Percentiles rank a stretch among this genome's conserved stretches.
Conservation (phyloP, 2,113 vertebrate genomes). For the Mustela nigripes region DNA sequence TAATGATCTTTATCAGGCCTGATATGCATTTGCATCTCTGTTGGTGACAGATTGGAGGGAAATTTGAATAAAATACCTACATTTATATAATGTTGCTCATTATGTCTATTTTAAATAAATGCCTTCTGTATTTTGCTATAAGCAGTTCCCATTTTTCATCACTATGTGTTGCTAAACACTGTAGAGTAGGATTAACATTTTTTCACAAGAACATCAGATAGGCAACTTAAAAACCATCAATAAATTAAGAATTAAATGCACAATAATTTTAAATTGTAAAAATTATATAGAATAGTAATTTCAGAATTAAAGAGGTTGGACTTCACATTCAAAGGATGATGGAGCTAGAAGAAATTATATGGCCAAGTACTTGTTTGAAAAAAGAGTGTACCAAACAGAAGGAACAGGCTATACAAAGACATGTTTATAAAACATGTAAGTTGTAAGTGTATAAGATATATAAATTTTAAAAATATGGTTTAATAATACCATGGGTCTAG, state of each 20-base stretch:
- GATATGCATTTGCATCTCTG: slow-evolving; percentile 29
- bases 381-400: neutral
- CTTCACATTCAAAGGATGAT: neutral
- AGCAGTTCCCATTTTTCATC: neutral
- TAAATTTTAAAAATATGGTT: neutral
- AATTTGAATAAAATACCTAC: slow-evolving; percentile 60
- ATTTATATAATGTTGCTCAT: slow-evolving; percentile 45
- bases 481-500: neutral
- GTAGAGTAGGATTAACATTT: neutral
- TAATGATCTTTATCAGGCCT: slow-evolving; percentile 52
- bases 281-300: neutral
- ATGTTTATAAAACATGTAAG: neutral
- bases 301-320: neutral
- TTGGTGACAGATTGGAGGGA: slow-evolving; percentile 57
- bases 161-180: neutral
- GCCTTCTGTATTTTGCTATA: neutral
- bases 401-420: no score
- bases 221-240: slow-evolving; percentile 29
- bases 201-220: slow-evolving; percentile 40
- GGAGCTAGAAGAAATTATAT: neutral
- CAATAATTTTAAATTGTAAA: slow-evolving; percentile 15
- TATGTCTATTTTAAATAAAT: slow-evolving; percentile 21
- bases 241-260: slow-evolving; percentile 22
- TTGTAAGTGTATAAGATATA: neutral
- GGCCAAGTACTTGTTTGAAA: neutral